These are phyloP conservation scores for Automeris io DNA, from an alignment of 2,888 invertebrate species.

Conservation along the genomic window DNA sequence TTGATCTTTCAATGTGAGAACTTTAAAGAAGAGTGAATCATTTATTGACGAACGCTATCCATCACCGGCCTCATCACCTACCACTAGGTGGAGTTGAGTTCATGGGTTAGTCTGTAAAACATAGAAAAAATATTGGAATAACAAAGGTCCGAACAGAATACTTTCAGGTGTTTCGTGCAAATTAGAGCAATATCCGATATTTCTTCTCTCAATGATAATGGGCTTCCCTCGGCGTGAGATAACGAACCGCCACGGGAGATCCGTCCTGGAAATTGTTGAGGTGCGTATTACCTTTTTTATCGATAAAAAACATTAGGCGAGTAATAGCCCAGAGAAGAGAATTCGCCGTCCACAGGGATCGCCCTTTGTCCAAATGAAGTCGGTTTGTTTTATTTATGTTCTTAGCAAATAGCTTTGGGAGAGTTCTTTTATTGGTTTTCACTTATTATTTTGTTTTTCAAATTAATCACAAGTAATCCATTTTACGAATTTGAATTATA, in stretches of 20 bases:
- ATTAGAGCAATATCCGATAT: slow-evolving; percentile 59
- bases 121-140: too few species aligned
- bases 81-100: too few species aligned
- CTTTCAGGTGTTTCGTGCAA: slow-evolving; percentile 29
- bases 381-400: slow-evolving; percentile 5
- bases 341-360: slow-evolving; percentile 5
- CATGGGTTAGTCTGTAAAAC: too few species aligned
- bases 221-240: slow-evolving; percentile 48
- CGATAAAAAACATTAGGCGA: slow-evolving; percentile 32
- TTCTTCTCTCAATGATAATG: slow-evolving; percentile 61
- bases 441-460: neutral
- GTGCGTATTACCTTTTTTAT: slow-evolving; percentile 21
- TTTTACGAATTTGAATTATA: too few species aligned
- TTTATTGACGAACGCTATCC: too few species aligned
- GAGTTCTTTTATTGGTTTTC: neutral
- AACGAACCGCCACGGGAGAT: slow-evolving; percentile 53
- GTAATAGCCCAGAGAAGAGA: slow-evolving; percentile 37
- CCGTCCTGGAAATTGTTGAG: slow-evolving; percentile 20
- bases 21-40: too few species aligned
- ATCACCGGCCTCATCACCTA: too few species aligned
- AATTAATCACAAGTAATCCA: too few species aligned
- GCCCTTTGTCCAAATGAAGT: slow-evolving; percentile 3
- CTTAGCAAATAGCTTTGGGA: slow-evolving; percentile 1
- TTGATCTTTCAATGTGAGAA: too few species aligned
- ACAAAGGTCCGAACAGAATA: neutral